Percentiles rank a stretch among this genome's conserved stretches.
Conservation (phyloP, 2,113 vertebrate genomes). For the Carassius gibelio region DNA sequence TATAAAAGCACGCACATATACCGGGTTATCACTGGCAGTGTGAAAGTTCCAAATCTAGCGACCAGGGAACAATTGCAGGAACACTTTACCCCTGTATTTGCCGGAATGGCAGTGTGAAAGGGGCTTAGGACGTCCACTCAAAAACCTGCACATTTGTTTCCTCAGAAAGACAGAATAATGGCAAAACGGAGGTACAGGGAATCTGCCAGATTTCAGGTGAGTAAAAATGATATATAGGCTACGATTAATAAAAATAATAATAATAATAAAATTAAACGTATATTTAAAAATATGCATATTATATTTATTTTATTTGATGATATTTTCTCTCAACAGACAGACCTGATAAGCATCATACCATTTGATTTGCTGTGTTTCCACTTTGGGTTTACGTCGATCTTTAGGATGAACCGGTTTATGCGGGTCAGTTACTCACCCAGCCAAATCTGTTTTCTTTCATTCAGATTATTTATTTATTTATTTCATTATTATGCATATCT, state of each 20-base stretch:
- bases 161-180: conserved; percentile 74
- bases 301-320: not conserved
- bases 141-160: not conserved
- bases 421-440: conserved; percentile 76
- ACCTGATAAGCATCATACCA: conserved; percentile 82
- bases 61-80: too few species aligned
- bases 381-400: conserved; percentile 81
- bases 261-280: too few species aligned
- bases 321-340: conserved; percentile 71
- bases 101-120: too few species aligned
- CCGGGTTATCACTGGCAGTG: too few species aligned
- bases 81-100: too few species aligned
- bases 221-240: not conserved
- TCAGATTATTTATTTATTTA: not conserved
- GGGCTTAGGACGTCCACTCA: not conserved
- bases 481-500: too few species aligned
- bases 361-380: conserved; percentile 82
- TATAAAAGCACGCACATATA: too few species aligned
- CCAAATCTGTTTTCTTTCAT: not conserved
- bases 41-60: too few species aligned
- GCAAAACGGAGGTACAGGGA: conserved; percentile 74
- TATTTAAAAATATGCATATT: too few species aligned
- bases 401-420: conserved; percentile 82
- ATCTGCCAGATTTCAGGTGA: conserved; percentile 75
- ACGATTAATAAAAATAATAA: too few species aligned